A percentile compares a stretch with the other conserved stretches of the same genome.
Conservation (phyloP, 2,113 vertebrate genomes). For the Myiopsitta monachus region DNA sequence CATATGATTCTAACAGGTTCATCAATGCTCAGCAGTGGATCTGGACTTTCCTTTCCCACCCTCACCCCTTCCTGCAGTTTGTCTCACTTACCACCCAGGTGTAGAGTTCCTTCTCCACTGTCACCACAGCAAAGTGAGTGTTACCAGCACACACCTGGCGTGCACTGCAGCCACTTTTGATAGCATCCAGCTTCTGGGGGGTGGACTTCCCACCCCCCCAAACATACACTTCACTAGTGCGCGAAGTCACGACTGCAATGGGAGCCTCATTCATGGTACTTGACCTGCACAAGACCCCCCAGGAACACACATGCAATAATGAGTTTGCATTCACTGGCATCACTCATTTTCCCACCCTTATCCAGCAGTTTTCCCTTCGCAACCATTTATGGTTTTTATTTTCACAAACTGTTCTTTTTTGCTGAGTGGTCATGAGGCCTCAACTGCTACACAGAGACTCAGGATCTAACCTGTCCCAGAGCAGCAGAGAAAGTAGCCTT, state of each 20-base stretch:
- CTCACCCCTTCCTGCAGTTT: neutral
- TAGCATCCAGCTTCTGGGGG: conserved; percentile 93
- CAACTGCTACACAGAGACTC: neutral
- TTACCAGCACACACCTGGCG: conserved; percentile 96
- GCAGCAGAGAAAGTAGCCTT: neutral
- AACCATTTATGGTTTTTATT: neutral
- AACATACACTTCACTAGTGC: conserved; percentile 94
- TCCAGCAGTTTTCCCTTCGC: neutral
- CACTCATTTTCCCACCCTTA: neutral
- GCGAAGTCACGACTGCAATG: conserved; percentile 94
- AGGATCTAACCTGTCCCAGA: neutral
- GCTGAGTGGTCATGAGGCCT: neutral
- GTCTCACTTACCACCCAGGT: conserved; percentile 94
- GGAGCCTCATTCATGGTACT: conserved; percentile 86
- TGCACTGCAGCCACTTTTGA: conserved; percentile 93
- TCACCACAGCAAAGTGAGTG: conserved; percentile 97
- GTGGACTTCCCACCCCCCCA: conserved; percentile 98
- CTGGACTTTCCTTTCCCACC: neutral
- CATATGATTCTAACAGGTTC: neutral
- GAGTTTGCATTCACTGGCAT: neutral
- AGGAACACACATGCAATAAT: conserved; percentile 1
- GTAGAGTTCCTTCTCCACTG: conserved; percentile 97
- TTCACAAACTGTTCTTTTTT: neutral
- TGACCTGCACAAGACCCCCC: conserved; percentile 76
- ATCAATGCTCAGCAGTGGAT: rapidly evolving